Evolutionary conservation across 2,113 vertebrate species (phyloP).

Genomic region (Dipodomys merriami): DNA sequence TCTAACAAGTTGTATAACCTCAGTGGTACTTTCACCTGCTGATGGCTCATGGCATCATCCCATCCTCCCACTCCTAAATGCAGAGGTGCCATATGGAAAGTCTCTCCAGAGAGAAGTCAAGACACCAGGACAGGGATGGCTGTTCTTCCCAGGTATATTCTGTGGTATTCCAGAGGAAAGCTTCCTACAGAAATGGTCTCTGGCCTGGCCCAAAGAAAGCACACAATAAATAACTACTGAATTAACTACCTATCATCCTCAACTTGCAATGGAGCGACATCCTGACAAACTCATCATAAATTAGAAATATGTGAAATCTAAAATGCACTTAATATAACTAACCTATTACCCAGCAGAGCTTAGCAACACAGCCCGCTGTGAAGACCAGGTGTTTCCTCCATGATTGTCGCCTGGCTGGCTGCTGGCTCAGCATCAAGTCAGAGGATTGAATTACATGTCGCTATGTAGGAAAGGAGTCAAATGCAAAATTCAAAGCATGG

Average conservation of each 20-base stretch:
- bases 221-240: neutral
- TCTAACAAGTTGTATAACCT: neutral
- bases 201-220: neutral
- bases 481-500: neutral
- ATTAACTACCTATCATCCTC: neutral
- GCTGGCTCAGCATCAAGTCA: neutral
- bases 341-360: neutral
- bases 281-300: too few relatives aligned
- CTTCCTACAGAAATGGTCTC: neutral
- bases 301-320: neutral
- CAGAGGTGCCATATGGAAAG: rapidly evolving
- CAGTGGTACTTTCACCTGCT: neutral
- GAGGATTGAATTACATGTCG: neutral
- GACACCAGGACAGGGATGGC: rapidly evolving
- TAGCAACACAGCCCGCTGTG: neutral
- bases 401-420: neutral
- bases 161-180: neutral
- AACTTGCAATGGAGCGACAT: neutral
- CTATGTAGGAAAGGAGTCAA: neutral
- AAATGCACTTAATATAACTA: neutral
- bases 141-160: neutral
- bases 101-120: neutral
- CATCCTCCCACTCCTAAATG: neutral
- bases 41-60: rapidly evolving
- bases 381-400: neutral